Evolutionary conservation across 1,140 invertebrate genomes (phyloP), one percentile per base, ranked within the genome.

Genomic region (Formica exsecta): DNA sequence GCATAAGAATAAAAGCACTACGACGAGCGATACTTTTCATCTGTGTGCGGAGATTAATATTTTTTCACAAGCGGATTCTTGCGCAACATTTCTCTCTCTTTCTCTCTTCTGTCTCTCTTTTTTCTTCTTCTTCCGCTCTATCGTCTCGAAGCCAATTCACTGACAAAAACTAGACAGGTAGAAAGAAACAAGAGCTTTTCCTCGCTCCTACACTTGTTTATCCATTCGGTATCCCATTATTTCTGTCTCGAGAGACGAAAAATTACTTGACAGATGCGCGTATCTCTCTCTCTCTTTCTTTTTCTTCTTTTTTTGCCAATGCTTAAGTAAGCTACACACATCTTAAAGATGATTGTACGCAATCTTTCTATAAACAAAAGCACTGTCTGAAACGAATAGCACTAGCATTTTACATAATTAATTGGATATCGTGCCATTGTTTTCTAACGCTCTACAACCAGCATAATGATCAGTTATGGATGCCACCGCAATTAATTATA

Each of bases 401-500:
- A 51, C 1, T 51, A 6, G 16, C 16, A 51, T 51, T 51, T 51
- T 51, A 16, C 1, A 4, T 48, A 51, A 51, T 51, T 51, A 3
- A 51, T 51, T 48, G 3, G 16, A 16, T 16, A 19, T 51, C 48
- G 16, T 16, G 13, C 4, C 13, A 3, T 48, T 51, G 4, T 13
- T 51, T 48, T 11, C 13, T 48, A 48, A 51, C 13, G 44, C 13
- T 51, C 4, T 16, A 51, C 48, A 90, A 19, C 68, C 11, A 2
- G 64, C 93, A 95, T 93, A 91, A 86, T 86, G 76, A 79, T 92
- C 89, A 41, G 73, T 65, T 9, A 70, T 62, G 6, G 86, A 71
- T 90, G 44, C 13, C 81, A 95, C 57, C 19, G 76, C 71, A 62
- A 94, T 92, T 48, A 93, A 70, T 25, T 88, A 57, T n/a, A 93